Percentiles rank a stretch among this genome's conserved stretches.
These are phyloP conservation scores for Ibidorhyncha struthersii DNA, from an alignment of 2,113 vertebrate genomes.

Conservation along the genomic window DNA sequence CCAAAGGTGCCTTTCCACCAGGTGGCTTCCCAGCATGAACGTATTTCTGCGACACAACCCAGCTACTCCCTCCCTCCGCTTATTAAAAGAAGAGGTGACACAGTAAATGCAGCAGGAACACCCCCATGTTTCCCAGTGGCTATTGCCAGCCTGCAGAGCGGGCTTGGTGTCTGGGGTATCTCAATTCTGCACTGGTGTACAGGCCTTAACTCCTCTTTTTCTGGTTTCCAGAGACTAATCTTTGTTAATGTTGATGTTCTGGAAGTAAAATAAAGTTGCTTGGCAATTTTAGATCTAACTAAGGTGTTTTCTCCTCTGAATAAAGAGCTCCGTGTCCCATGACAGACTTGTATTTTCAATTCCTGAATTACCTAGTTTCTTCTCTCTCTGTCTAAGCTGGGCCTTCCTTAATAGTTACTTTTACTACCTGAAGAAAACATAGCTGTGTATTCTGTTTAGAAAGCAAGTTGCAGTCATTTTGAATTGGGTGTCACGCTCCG, in stretches of 20 bases:
- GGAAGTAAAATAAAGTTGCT: background rate
- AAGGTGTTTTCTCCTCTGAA: background rate
- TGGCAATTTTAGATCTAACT: background rate
- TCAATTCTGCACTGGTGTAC: background rate
- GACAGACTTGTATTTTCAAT: background rate
- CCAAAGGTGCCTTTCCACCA: background rate
- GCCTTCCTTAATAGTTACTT: background rate
- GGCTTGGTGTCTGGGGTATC: background rate
- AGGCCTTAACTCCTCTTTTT: background rate
- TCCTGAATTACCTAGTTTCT: background rate
- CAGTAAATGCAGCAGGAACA: background rate
- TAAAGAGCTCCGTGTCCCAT: background rate
- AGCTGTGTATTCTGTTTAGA: background rate
- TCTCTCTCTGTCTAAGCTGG: background rate
- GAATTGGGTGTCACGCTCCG: background rate
- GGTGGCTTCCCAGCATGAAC: background rate
- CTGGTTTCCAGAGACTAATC: background rate
- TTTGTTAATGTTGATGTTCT: background rate
- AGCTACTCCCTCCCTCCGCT: background rate
- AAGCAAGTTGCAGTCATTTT: background rate
- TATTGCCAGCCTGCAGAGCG: background rate
- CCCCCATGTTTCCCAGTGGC: rapidly evolving
- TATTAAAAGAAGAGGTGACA: background rate
- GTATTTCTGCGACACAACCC: background rate
- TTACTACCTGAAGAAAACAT: background rate